Base-by-base conservation (phyloP, 2,113 vertebrate species). In the Ornithorhynchus anatinus region DNA sequence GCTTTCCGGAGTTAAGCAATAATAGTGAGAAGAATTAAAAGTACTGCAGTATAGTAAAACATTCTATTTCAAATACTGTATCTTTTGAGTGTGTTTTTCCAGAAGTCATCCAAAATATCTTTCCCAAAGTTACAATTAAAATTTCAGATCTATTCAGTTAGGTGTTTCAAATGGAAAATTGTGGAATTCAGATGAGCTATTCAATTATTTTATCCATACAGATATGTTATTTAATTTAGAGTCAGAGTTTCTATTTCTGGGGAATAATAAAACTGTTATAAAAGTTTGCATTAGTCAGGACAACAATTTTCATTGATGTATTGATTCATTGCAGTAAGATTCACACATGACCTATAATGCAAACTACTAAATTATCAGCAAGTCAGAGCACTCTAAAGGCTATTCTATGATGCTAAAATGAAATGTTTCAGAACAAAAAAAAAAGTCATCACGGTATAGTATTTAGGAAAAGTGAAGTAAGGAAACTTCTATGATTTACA, bases 281-380 rank as follows among this genome's bases (percentile, higher is more conserved):
- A 70, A 71, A 20, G 14, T 4, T 38, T 58, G 38, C 1, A 37
- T 17, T 20, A 74, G 59, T 15, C 16, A 84, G 45, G 31, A 47
- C 60, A 38, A 7, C 29, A 8, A 38, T 42, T 76, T 74, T 63
- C 84, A 61, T 32, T 68, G 20, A 14, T 65, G 23, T 60, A 23
- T 17, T 29, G 63, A 50, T 65, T 79, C 43, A 45, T 53, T 52
- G 32, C 51, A 47, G 0, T 53, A 13, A 59, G 12, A 31, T 36
- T 74, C 0, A 8, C 70, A 23, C 13, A 13, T 54, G 53, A 40
- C 42, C 45, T 40, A 19, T 58, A 72, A 57, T 59, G 9, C 7
- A 54, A 80, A 74, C 61, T 73, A 65, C 69, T 31, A 39, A 84
- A 72, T 63, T 39, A 61, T 5, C 15, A 69, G 58, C 39, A 77